A percentile compares a stretch with the other conserved stretches of the same genome.
These are phyloP conservation scores for Oncopodura yosiiana DNA, from an alignment of 1,140 invertebrate genomes.

Conservation along the genomic window DNA sequence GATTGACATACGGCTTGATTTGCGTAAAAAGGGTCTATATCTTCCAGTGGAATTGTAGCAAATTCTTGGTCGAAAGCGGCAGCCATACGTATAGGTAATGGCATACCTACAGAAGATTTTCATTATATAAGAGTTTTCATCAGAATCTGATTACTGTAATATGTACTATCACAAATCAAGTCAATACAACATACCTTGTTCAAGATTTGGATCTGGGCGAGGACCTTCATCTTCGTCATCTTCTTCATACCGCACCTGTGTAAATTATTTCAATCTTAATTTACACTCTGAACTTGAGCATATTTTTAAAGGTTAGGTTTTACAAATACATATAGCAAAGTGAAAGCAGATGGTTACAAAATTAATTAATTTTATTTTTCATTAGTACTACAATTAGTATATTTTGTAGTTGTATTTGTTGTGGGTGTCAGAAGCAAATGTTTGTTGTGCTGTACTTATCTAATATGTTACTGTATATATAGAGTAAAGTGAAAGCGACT, in stretches of 20 bases:
- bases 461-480: no score
- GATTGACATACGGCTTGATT: slow-evolving; percentile 70
- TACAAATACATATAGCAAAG: neutral
- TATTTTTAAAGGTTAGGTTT: neutral
- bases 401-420: no score
- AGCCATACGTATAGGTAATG: slow-evolving; percentile 77
- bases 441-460: no score
- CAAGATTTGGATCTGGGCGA: slow-evolving; percentile 82
- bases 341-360: neutral
- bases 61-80: slow-evolving; percentile 81
- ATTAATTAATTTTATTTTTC: neutral
- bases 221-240: slow-evolving; percentile 92
- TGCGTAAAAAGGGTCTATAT: slow-evolving; percentile 86
- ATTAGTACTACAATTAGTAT: neutral
- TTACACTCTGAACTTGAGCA: neutral
- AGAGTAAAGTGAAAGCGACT: no score
- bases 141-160: neutral
- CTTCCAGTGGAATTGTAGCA: slow-evolving; percentile 84
- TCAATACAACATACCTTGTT: slow-evolving; percentile 51
- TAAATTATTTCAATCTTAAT: neutral
- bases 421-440: no score
- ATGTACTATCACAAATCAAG: slow-evolving; percentile 6
- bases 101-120: no score
- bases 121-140: slow-evolving; percentile 50
- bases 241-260: slow-evolving; percentile 82